phyloP scores from a whole-genome alignment of 2,888 invertebrate genomes.

The Amblyteles armatorius region DNA sequence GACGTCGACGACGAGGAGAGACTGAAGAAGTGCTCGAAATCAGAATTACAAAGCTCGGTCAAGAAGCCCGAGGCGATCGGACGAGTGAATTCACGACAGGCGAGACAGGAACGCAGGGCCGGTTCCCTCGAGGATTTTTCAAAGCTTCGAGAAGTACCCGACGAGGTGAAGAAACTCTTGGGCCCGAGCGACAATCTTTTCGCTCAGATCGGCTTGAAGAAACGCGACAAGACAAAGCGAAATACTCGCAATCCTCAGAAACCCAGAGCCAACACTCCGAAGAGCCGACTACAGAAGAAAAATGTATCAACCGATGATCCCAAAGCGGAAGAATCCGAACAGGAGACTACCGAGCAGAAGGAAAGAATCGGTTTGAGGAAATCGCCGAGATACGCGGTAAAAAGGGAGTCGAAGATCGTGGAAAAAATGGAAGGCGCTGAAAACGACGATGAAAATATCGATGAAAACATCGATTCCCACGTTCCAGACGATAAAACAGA shows the following conservation, averaged over 20 bases:
- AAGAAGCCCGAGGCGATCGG: constrained; percentile 36
- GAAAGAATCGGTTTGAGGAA: constrained; percentile 71
- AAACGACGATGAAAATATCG: constrained; percentile 2
- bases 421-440: constrained; percentile 25
- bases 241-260: constrained; percentile 25
- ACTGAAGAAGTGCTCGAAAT: constrained; percentile 58
- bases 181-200: constrained; percentile 72
- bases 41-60: constrained; percentile 29
- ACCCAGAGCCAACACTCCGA: constrained; percentile 31
- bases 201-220: constrained; percentile 69
- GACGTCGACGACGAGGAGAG: constrained; percentile 42
- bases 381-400: constrained; percentile 75
- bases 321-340: constrained; percentile 28
- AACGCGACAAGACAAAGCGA: constrained; percentile 57
- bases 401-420: constrained; percentile 51
- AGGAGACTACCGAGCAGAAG: constrained; percentile 3
- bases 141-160: constrained; percentile 69
- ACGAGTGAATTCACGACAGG: constrained; percentile 48
- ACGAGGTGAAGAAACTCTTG: constrained; percentile 75
- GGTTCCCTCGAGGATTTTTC: constrained; percentile 68
- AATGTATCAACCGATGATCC: constrained; percentile 19
- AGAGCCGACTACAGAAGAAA: constrained; percentile 38
- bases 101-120: constrained; percentile 63
- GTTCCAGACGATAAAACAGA: constrained; percentile 37
- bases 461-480: constrained; percentile 27